Base-by-base conservation (phyloP, 2,797 vertebrate species). In the Hozukius guyotensis region DNA sequence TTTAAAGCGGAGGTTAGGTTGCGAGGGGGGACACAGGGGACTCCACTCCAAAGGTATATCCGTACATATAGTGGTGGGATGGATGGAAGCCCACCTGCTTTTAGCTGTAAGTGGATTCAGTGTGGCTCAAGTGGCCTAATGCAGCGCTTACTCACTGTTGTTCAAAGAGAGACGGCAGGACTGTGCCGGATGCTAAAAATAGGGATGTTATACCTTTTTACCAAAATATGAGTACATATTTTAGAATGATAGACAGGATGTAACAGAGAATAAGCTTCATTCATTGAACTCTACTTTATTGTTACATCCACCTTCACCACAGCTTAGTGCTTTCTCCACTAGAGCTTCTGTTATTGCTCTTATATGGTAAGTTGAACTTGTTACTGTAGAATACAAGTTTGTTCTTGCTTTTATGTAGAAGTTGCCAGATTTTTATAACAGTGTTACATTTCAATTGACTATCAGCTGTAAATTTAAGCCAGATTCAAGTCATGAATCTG, bases 21-120 rank as follows among this genome's bases (percentile, higher is more conserved):
- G 88, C 78, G 55, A 63, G 72, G 68, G 72, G 72, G 72, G 87
- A 77, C 87, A 85, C 91, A 86, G 70, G 88, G 90, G 92, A 92
- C 82, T 88, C 78, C 81, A 86, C 87, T 94, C 87, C 69, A 91
- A 84, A 90, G 86, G 88, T 91, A 92, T 88, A 93, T 87, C 72
- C 60, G 14, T 79, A 83, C 76, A 75, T 88, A 89, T 89, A 82
- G 80, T 66, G 76, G 78, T 11, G 66, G 68, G 81, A 83, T 83
- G 81, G 88, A 90, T 78, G 82, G 82, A 76, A 83, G 76, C 83
- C 83, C 88, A 91, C 89, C 90, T 91, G 92, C 92, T 93, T 90
- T 93, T 86, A 88, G 86, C 77, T 78, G 81, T 85, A 74, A 92
- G 90, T 92, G 89, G 90, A 87, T 82, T 92, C 82, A 73, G 83